Evolutionary conservation across 1,140 invertebrate genomes (phyloP).

Genomic region (Dendroctonus ponderosae): DNA sequence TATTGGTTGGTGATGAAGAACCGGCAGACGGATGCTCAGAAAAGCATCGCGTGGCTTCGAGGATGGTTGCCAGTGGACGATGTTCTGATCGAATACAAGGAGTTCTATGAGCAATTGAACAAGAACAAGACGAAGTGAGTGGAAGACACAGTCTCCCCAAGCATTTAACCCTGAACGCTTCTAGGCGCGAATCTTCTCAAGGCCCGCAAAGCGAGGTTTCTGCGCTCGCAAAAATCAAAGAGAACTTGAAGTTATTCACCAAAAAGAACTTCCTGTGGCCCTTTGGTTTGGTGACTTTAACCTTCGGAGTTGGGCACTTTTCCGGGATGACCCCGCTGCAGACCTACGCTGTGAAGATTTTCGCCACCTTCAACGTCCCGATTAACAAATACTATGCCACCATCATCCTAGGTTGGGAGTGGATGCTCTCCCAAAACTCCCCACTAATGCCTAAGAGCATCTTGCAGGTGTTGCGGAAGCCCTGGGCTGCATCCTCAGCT

Average conservation of each 20-base stretch:
- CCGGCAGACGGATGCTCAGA: constrained; percentile 58
- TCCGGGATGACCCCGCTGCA: constrained; percentile 68
- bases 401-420: constrained; percentile 56
- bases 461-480: constrained; percentile 62
- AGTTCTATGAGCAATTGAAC: constrained; percentile 45
- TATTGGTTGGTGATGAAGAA: constrained; percentile 69
- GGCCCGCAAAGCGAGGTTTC: not conserved
- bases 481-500: constrained; percentile 63
- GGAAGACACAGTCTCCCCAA: not conserved
- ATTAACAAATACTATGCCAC: constrained; percentile 73
- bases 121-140: constrained; percentile 1
- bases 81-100: constrained; percentile 59
- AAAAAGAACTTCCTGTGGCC: constrained; percentile 61
- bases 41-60: constrained; percentile 63
- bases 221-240: not conserved
- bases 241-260: constrained; percentile 51
- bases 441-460: not conserved
- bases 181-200: not conserved
- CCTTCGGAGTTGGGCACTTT: constrained; percentile 70
- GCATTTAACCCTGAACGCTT: not conserved
- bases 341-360: constrained; percentile 73
- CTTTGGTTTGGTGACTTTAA: constrained; percentile 61
- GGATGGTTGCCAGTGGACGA: constrained; percentile 60
- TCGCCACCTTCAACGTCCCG: constrained; percentile 66
- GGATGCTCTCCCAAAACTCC: not conserved